Evolutionary conservation across 2,797 vertebrate species (phyloP), one percentile per base, ranked within the genome.

Genomic region (Xiphophorus birchmanni): DNA sequence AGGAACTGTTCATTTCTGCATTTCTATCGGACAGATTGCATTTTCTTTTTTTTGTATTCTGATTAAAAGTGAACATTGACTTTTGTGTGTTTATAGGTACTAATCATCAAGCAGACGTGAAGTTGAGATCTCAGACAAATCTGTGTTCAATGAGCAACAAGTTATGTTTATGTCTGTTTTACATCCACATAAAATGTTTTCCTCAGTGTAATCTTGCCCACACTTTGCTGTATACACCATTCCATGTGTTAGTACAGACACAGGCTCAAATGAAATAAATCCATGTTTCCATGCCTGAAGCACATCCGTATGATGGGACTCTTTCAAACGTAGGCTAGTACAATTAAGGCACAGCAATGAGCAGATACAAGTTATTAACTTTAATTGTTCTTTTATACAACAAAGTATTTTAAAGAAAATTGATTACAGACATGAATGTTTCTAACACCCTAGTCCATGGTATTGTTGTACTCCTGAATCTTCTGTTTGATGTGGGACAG

Each of bases 401-500:
- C 23, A 71, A 58, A 29, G 37, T 32, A 13, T 32, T 60, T 60
- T 15, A 32, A 60, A 60, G 11, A 60, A 32, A 60, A 60, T 12
- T 32, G 26, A 60, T 12, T 17, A 13, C 13, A 63, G 58, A 32
- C 58, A 56, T 23, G 5, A 29, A 13, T 29, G 29, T 60, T 60
- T 32, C 13, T 23, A n/a, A 72, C 5, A 26, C 95, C 95, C 96
- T 95, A 97, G 50, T 95, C 96, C 91, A 94, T 95, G 75, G 95
- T 86, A 93, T 97, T 97, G 91, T 97, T 97, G 85, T 98, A 99
- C 88, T 99, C 97, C 75, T 98, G 97, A 91, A 99, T 99, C 93
- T 96, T 97, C 91, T 97, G 96, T 87, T 99, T 99, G 93, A 99
- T 99, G 89, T 99, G 98, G 45, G 98, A 97, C 69, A 99, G 97